phyloP scores from a whole-genome alignment of 2,113 vertebrate genomes.

The Periophthalmodon schlosseri region DNA sequence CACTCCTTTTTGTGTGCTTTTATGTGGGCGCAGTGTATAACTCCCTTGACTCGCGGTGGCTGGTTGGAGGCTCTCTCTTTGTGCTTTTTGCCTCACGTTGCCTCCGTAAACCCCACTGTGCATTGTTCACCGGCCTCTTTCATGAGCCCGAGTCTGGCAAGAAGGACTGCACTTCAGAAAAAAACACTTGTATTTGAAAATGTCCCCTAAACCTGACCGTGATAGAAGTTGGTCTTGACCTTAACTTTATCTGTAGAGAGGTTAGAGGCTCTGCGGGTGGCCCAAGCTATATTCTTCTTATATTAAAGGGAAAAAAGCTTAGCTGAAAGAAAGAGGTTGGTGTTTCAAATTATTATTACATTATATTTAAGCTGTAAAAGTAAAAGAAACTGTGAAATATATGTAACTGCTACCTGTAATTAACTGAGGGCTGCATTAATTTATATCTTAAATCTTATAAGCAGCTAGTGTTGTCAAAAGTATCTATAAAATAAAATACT shows the following conservation, averaged over 20 bases:
- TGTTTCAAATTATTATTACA: neutral
- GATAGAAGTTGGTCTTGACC: neutral
- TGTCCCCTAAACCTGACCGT: neutral
- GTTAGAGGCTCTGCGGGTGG: neutral
- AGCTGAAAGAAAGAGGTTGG: neutral
- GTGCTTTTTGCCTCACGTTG: conserved; percentile 7
- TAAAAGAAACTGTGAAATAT: neutral
- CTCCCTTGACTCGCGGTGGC: neutral
- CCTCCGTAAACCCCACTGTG: neutral
- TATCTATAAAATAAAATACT: no score
- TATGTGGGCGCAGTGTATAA: neutral
- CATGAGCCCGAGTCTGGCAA: neutral
- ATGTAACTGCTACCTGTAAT: no score
- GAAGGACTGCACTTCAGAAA: neutral
- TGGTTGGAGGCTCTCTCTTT: neutral
- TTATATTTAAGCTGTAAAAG: neutral
- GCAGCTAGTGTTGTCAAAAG: no score
- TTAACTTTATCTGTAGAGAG: neutral
- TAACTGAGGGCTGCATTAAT: no score
- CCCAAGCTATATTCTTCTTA: neutral
- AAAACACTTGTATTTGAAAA: neutral
- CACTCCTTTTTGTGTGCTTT: neutral
- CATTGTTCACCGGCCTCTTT: conserved; percentile 5
- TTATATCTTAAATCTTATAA: no score
- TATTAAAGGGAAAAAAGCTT: neutral